These are phyloP conservation scores for Hormaphis cornu DNA, from an alignment of 1,140 invertebrate species.

Conservation along the genomic window DNA sequence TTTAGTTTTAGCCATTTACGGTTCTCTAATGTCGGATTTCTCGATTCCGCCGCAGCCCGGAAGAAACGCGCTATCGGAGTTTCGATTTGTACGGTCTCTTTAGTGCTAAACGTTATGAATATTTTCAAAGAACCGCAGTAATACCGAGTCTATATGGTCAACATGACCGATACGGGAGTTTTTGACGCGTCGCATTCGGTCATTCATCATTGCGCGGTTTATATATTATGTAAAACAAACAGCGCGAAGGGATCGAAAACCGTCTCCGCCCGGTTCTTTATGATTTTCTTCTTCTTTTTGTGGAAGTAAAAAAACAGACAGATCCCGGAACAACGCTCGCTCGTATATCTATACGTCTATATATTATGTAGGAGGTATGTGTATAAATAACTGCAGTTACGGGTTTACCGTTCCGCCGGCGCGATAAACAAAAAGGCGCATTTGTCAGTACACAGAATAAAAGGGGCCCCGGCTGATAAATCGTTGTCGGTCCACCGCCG, in stretches of 20 bases:
- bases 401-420: conserved; percentile 17
- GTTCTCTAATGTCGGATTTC: too few species aligned
- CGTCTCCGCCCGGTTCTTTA: background rate
- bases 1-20: too few species aligned
- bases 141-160: background rate
- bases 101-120: too few species aligned
- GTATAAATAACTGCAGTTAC: conserved; percentile 25
- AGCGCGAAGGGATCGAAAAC: conserved; percentile 13
- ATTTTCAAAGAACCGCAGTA: too few species aligned
- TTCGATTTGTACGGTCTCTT: too few species aligned
- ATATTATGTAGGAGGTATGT: too few species aligned
- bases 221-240: conserved; percentile 25
- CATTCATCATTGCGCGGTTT: conserved; percentile 10
- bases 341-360: background rate
- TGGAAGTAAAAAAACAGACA: background rate
- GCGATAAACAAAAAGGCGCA: conserved; percentile 29
- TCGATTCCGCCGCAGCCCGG: too few species aligned
- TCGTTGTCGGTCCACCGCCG: conserved; percentile 10
- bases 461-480: conserved; percentile 5
- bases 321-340: background rate
- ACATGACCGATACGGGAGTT: background rate
- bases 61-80: too few species aligned
- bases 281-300: background rate
- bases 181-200: background rate
- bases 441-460: conserved; percentile 22